Evolutionary conservation across 2,888 invertebrate genomes (phyloP).

Genomic region (Caradrina kadenii): DNA sequence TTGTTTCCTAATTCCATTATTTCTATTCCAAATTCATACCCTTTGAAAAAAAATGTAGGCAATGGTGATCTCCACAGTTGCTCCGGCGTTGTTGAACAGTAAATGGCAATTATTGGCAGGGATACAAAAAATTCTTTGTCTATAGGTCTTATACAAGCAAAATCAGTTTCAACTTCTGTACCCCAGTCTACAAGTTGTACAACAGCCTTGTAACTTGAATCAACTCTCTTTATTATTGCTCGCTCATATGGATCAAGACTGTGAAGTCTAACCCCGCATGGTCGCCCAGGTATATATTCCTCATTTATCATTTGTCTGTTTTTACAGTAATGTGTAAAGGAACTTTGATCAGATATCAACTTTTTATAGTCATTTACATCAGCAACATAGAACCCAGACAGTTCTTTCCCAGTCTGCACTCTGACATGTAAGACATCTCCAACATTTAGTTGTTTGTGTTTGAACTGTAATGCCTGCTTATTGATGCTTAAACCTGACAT

Average conservation of each 20-base stretch:
- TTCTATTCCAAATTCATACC: constrained; percentile 45
- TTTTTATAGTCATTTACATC: constrained; percentile 46
- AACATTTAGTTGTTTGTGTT: constrained; percentile 32
- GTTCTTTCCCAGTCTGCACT: constrained; percentile 41
- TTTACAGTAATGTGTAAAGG: constrained; percentile 39
- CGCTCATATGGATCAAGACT: constrained; percentile 38
- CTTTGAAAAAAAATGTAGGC: constrained; percentile 43
- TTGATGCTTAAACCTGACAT: neutral
- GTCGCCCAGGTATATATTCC: constrained; percentile 16
- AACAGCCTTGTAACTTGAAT: constrained; percentile 28
- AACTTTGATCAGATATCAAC: neutral
- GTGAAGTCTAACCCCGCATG: constrained; percentile 47
- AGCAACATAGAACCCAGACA: constrained; percentile 49
- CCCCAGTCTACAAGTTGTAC: constrained; percentile 55
- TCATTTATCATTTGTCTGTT: constrained; percentile 25
- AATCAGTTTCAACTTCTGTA: constrained; percentile 27
- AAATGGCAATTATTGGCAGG: constrained; percentile 35
- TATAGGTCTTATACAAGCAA: constrained; percentile 28
- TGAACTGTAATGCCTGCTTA: constrained; percentile 21
- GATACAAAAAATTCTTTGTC: neutral
- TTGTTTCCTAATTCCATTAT: constrained; percentile 44
- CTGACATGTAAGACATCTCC: constrained; percentile 45
- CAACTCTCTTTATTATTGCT: constrained; percentile 37
- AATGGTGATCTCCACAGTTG: constrained; percentile 28
- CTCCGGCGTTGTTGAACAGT: constrained; percentile 41